Percentiles rank a stretch among this genome's conserved stretches.
Conservation (phyloP, 2,888 invertebrate species). For the Apocheima hispidaria region DNA sequence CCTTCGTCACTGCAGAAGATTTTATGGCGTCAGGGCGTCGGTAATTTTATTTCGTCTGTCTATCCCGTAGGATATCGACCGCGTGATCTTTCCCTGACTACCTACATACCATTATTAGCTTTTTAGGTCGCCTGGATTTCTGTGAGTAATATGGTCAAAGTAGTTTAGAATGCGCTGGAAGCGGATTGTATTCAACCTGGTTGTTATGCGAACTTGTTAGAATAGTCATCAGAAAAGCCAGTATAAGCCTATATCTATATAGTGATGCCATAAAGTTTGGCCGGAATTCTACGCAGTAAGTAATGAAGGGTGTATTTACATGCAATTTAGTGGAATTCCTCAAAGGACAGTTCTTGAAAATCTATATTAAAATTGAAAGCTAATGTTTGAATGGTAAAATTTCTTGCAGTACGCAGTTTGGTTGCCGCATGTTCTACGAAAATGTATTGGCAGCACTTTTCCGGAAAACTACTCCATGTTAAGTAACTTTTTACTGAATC, state of each 20-base stretch:
- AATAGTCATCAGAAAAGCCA: no score
- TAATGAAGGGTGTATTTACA: conserved; percentile 23
- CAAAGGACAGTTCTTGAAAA: conserved; percentile 13
- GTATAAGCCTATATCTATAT: background rate
- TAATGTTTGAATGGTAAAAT: background rate
- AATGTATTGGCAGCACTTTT: background rate
- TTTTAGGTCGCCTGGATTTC: no score
- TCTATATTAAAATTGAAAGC: conserved; percentile 10
- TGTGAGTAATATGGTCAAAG: no score
- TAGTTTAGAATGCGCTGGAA: no score
- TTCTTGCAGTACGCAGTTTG: background rate
- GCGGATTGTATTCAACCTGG: no score
- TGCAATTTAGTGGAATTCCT: conserved; percentile 21
- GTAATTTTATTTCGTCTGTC: no score
- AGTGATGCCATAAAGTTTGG: background rate
- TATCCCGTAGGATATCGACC: no score
- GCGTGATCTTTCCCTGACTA: no score
- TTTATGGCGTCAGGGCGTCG: no score
- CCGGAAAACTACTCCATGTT: background rate
- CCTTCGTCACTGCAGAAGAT: no score
- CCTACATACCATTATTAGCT: no score
- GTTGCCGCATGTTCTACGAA: background rate
- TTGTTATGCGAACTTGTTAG: no score
- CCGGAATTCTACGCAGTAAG: conserved; percentile 8
- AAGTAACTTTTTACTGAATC: background rate